Evolutionary conservation across 2,113 vertebrate species (phyloP).

Genomic region (Pipra filicauda): DNA sequence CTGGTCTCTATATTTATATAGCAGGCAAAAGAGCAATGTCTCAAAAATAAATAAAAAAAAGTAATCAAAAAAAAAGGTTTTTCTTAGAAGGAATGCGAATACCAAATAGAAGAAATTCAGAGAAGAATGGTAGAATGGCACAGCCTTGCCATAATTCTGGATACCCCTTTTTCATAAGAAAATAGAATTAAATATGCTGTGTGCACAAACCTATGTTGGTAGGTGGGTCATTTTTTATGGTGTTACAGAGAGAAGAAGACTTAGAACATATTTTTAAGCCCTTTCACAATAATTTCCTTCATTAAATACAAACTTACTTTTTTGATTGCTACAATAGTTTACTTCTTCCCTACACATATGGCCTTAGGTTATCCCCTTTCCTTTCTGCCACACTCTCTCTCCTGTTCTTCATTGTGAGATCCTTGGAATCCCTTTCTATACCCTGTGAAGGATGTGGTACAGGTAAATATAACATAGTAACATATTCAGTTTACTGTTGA

Average conservation of each 20-base stretch:
- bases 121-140: neutral
- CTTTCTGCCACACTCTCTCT: neutral
- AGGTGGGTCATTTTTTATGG: neutral
- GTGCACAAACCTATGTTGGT: neutral
- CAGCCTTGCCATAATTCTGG: neutral
- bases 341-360: neutral
- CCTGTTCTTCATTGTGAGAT: neutral
- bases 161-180: neutral
- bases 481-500: neutral
- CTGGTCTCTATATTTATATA: neutral
- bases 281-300: neutral
- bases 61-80: neutral
- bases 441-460: neutral
- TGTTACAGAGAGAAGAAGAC: neutral
- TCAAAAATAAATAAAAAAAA: neutral
- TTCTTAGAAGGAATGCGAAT: neutral
- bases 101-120: neutral
- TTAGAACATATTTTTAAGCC: neutral
- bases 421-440: neutral
- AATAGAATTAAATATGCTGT: neutral
- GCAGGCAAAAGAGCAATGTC: neutral
- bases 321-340: neutral
- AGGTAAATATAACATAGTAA: neutral
- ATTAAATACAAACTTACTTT: neutral
- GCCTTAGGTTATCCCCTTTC: neutral